Conservation (phyloP, 2,113 vertebrate species). For the Pholis gunnellus region DNA sequence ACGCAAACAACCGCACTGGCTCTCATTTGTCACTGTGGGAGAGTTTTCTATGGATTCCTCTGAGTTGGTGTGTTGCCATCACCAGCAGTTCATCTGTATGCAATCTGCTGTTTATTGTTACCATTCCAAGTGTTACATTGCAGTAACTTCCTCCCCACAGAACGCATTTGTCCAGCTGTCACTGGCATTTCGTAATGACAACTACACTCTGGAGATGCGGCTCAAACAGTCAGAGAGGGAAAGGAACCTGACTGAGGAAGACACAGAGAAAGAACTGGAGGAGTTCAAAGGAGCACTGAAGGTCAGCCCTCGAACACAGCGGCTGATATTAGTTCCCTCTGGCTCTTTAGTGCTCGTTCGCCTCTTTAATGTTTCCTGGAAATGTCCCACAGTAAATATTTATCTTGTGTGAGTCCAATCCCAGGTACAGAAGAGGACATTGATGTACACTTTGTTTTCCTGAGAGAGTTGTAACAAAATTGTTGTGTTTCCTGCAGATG, state of each 20-base stretch:
- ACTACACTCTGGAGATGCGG: conserved; percentile 95
- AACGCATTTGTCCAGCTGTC: conserved; percentile 98
- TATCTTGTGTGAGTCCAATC: conserved; percentile 18
- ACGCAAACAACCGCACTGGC: background rate
- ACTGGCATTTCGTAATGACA: conserved; percentile 98
- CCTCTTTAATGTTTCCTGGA: conserved; percentile 56
- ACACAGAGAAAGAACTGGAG: conserved; percentile 96
- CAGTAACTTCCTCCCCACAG: conserved; percentile 81
- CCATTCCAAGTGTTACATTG: conserved; percentile 34
- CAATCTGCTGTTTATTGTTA: conserved; percentile 4
- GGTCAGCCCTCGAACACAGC: conserved; percentile 81
- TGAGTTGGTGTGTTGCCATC: conserved; percentile 18
- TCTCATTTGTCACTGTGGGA: background rate
- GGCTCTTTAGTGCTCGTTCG: conserved; percentile 46
- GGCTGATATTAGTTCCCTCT: conserved; percentile 27
- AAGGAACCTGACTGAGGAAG: conserved; percentile 95
- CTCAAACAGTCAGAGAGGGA: conserved; percentile 95
- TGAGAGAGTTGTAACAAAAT: background rate
- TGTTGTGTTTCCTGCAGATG: conserved; percentile 81
- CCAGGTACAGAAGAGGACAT: conserved; percentile 8
- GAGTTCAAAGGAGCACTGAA: conserved; percentile 93
- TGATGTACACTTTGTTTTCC: conserved; percentile 3
- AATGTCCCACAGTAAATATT: conserved; percentile 46
- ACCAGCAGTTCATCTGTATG: conserved; percentile 18
- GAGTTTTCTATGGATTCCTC: conserved; percentile 15